Percentiles rank a stretch among this genome's conserved stretches.
Conservation (phyloP, 1,140 invertebrate species). For the Antheraea pernyi region DNA sequence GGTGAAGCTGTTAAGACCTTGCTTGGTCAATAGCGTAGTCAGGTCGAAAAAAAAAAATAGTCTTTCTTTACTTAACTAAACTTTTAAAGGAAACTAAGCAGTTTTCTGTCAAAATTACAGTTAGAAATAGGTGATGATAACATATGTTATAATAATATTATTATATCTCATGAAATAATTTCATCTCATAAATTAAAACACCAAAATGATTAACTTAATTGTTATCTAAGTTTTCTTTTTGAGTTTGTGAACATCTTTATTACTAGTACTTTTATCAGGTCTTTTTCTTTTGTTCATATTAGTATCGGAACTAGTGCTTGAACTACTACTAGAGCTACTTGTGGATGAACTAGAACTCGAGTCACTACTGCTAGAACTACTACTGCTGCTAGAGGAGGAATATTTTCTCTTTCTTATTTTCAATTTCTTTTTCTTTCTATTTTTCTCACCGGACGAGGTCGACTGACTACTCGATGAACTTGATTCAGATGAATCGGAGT, state of each 20-base stretch:
- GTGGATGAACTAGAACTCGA: slow-evolving; percentile 23
- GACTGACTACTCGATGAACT: slow-evolving; percentile 59
- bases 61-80: too few relatives aligned
- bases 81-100: too few relatives aligned
- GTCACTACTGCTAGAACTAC: slow-evolving; percentile 42
- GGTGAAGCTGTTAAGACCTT: too few relatives aligned
- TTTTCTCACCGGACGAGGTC: slow-evolving; percentile 56
- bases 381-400: slow-evolving; percentile 54
- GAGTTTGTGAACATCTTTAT: slow-evolving; percentile 24
- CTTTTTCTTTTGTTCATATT: slow-evolving; percentile 40
- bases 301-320: slow-evolving; percentile 54
- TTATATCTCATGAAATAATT: not conserved
- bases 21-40: too few relatives aligned
- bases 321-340: slow-evolving; percentile 46
- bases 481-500: slow-evolving; percentile 52
- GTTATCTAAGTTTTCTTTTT: slow-evolving; percentile 41
- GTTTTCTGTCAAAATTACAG: too few relatives aligned
- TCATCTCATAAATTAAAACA: not conserved
- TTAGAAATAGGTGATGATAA: not conserved
- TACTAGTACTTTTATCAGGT: slow-evolving; percentile 36
- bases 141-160: not conserved
- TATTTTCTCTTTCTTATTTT: slow-evolving; percentile 48
- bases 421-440: slow-evolving; percentile 45
- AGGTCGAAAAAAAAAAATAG: too few relatives aligned
- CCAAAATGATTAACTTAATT: not conserved